Evolutionary conservation across 2,888 invertebrate genomes (phyloP).

Genomic region (Deilephila porcellus): DNA sequence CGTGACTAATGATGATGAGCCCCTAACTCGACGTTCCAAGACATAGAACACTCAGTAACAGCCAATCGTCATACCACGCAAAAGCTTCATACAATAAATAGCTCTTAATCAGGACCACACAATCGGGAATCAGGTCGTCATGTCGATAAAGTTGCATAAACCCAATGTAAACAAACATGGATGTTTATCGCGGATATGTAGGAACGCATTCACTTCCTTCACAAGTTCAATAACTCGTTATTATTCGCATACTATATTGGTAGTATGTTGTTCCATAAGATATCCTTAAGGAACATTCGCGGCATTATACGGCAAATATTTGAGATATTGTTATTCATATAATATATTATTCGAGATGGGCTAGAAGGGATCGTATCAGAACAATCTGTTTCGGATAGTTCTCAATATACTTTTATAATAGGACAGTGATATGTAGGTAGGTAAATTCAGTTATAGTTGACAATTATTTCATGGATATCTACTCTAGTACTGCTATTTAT

Average conservation of each 20-base stretch:
- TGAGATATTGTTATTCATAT: too few species aligned
- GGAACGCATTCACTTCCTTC: constrained; percentile 10
- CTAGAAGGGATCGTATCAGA: background rate
- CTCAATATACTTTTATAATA: too few species aligned
- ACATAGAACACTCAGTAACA: too few species aligned
- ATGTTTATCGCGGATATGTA: constrained; percentile 11
- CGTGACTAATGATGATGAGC: too few species aligned
- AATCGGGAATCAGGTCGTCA: background rate
- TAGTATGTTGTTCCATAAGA: background rate
- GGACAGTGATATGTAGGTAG: background rate
- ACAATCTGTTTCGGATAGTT: background rate
- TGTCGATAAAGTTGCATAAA: constrained; percentile 16
- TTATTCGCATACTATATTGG: constrained; percentile 3
- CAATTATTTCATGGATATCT: too few species aligned
- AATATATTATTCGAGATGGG: background rate
- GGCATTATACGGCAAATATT: constrained; percentile 3
- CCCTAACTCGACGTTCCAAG: too few species aligned
- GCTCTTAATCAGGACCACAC: background rate
- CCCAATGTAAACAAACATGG: constrained; percentile 3
- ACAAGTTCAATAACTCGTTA: constrained; percentile 20
- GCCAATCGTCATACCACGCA: too few species aligned
- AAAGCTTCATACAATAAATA: background rate
- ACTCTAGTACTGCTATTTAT: too few species aligned
- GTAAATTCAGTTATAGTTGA: too few species aligned
- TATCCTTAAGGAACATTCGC: too few species aligned